phyloP scores from a whole-genome alignment of 2,797 vertebrate species.

The Meda fulgida region DNA sequence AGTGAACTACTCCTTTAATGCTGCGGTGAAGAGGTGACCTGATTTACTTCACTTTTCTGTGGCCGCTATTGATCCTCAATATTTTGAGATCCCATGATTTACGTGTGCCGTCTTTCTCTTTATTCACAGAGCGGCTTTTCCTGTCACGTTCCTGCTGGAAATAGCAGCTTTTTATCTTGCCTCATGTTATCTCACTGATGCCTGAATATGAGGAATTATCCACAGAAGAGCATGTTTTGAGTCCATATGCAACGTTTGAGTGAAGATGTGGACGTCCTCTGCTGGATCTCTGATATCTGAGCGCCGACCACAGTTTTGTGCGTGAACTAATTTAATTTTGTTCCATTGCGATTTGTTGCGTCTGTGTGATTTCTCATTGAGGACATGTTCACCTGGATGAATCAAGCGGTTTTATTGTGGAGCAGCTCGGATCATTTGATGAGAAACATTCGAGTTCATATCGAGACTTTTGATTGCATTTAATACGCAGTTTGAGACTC shows the following conservation, averaged over 20 bases:
- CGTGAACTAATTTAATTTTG: no score
- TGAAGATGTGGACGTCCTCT: neutral
- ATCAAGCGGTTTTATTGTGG: no score
- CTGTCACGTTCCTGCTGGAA: neutral
- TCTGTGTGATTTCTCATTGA: neutral
- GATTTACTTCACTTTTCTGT: conserved; percentile 45
- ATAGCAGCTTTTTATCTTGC: conserved; percentile 31
- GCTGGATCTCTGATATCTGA: neutral
- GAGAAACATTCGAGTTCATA: no score
- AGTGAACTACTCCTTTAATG: no score
- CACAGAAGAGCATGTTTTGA: conserved; percentile 54
- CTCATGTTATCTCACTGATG: neutral
- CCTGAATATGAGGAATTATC: conserved; percentile 56
- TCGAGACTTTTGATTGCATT: no score
- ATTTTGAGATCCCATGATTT: conserved; percentile 40
- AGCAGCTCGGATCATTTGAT: no score
- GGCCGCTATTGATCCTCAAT: conserved; percentile 43
- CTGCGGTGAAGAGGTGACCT: conserved; percentile 16
- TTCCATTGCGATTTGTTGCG: no score
- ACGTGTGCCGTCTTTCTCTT: neutral
- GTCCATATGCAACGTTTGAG: conserved; percentile 31
- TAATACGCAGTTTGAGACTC: no score
- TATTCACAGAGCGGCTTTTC: conserved; percentile 3
- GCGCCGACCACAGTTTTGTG: neutral
- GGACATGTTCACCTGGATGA: neutral